Base-by-base conservation (phyloP, 2,113 vertebrate species). In the Pygathrix nemaeus region DNA sequence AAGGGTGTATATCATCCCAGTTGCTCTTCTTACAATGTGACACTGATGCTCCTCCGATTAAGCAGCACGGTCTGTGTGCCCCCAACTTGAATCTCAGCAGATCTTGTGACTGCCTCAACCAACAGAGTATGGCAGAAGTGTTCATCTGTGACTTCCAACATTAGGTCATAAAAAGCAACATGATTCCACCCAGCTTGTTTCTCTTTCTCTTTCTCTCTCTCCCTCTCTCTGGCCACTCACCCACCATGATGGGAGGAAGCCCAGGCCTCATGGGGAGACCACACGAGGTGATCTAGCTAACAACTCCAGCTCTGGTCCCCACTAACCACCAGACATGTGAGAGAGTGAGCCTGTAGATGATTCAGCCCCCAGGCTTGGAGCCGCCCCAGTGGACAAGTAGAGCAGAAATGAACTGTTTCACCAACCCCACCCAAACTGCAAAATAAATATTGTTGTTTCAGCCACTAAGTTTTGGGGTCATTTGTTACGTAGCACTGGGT, bases 361-460 rank as follows among this genome's bases (percentile, higher is more conserved):
- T 5, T 92, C 84, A 88, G 55, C 8, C 59, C 45, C 50, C 18
- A 68, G 50, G n/a, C 78, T 48, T 21, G 6, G 59, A 32, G 45
- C 81, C 14, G 5, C 14, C 11, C 91, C 40, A 45, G 38, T 38
- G 55, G 52, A 81, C 70, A 92, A 89, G 35, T 48, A 14, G 89
- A 92, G 45, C 92, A 82, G 96, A 95, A 95, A 61, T 45, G 20
- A 96, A 70, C 73, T 35, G 32, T 72, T 68, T 80, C 84, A 80
- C 25, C 25, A 55, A 79, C n/a, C 45, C 76, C 72, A 38, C 40
- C 61, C 32, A 80, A 86, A 93, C 27, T 59, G 48, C 45, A 96
- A 94, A 93, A 93, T 79, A 97, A 94, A 93, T 80, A 91, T 50
- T 84, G 88, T 55, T 96, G 92, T 95, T 96, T 61, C 75, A 94